Evolutionary conservation across 2,888 invertebrate species (phyloP), one percentile per base, ranked within the genome.

Genomic region (Lasioglossum lativentre): DNA sequence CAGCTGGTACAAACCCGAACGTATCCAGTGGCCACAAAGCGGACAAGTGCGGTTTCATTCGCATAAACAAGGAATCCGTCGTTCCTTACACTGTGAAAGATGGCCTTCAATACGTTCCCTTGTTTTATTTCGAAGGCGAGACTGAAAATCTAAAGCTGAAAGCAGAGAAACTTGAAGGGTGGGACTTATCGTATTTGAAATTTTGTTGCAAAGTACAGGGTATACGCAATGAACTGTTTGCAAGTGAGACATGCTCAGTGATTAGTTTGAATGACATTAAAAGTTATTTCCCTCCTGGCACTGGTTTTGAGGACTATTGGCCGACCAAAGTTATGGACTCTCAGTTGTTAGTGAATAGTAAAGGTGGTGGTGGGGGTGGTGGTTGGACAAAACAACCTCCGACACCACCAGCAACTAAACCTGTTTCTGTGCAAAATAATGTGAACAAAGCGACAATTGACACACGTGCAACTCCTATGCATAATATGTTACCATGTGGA

Each of bases 201-300:
- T 98, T 99, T 95, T 98, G 98, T 95, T 98, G 98, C 95, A 98
- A 98, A 95, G 98, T 99, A 89, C 98, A 98, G 95, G 98, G 98
- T 77, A 98, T 98, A 91, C 96, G 98, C 89, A 98, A 98, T 94
- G 98, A 98, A 96, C 95, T 98, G 84, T 98, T 98, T 95, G 98
- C 98, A 34, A 98, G 98, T 96, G 98, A 98, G 94, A 98, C 98
- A 16, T 98, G 98, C 95, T 97, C 98, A 79, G 98, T 98, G 92
- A 98, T 98, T 85, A 98, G 98, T 96, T 96, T 98, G 91, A 97
- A 97, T 66, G 98, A 98, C 95, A 98, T 98, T 91, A 98, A 98
- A 94, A 98, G 98, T 94, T 98, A 98, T 94, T 98, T 98, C 92
- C 98, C 98, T 0, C 97, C 97, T 14, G 98, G 98, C 40, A 98